Base-by-base conservation (phyloP, 2,888 invertebrate species). In the Aphodius granarius region DNA sequence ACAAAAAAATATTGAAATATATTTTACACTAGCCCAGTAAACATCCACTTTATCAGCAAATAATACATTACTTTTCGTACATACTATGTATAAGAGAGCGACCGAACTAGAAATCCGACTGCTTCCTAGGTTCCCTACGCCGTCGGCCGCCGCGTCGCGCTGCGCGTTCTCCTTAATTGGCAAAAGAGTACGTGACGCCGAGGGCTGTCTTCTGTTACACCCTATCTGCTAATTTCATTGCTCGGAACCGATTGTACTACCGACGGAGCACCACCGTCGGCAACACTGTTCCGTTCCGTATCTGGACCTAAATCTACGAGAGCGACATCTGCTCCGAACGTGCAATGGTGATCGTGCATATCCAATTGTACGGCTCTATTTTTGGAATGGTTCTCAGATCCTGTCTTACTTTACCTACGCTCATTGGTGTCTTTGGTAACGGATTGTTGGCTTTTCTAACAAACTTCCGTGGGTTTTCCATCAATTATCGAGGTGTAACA, bases 181-280 rank as follows among this genome's bases (percentile, higher is more conserved):
- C 63, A 74, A 70, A 74, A 70, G 66, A 70, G 68, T 74, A 74
- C 74, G 74, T 74, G 74, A 74, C 74, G 43, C 43, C 43, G 43
- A 43, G 43, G 43, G 43, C 43, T 13, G 43, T 43, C 43, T 43
- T 43, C 43, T 43, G 43, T 43, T 43, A 43, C 43, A 43, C 43
- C 43, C 43, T 43, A 43, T 43, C 43, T 43, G 43, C 43, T 43
- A 43, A 43, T 43, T 43, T 43, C 43, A 43, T 43, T 43, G 43
- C 43, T 43, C 43, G 43, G 43, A 43, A 43, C 43, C 43, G 43
- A 43, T 43, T 43, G 43, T 43, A 43, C 43, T 43, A 43, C 43
- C 43, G 43, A 13, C 43, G 13, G n/a, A n/a, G n/a, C 43, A 43
- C 43, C 43, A 43, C 43, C 43, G 43, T 43, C 43, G 43, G 43